Conservation (phyloP, 2,888 invertebrate genomes). For the Chrysolina haemoptera region DNA sequence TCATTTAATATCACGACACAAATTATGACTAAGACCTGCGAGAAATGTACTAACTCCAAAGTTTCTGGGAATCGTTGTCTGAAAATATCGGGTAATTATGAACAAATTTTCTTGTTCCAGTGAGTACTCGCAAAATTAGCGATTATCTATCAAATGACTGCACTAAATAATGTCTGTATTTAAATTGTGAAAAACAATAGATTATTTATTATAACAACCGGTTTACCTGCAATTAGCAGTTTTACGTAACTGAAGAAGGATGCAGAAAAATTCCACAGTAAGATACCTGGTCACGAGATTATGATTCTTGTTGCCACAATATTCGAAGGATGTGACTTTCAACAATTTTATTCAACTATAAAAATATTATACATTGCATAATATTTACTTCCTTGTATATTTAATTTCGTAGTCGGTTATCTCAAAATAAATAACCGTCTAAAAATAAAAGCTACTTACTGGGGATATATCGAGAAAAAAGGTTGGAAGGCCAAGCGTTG, state of each 20-base stretch:
- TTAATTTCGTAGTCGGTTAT: slow-evolving; percentile 37
- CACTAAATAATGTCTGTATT: slow-evolving; percentile 45
- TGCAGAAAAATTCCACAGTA: slow-evolving; percentile 43
- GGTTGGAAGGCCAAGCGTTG: neutral
- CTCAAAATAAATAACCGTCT: slow-evolving; percentile 42
- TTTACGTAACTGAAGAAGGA: slow-evolving; percentile 50
- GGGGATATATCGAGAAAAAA: slow-evolving; percentile 12
- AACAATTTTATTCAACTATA: slow-evolving; percentile 26
- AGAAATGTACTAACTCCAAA: too few relatives aligned
- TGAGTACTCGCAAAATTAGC: slow-evolving; percentile 14
- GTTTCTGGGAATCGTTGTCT: too few relatives aligned
- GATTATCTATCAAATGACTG: slow-evolving; percentile 24
- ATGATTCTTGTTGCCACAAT: slow-evolving; percentile 23
- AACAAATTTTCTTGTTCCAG: slow-evolving; percentile 7
- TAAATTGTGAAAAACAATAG: slow-evolving; percentile 44
- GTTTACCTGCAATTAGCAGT: slow-evolving; percentile 44
- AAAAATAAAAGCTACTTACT: slow-evolving; percentile 36
- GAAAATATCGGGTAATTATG: neutral
- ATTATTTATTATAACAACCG: slow-evolving; percentile 40
- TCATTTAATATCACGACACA: too few relatives aligned
- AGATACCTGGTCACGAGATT: slow-evolving; percentile 40
- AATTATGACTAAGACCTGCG: too few relatives aligned
- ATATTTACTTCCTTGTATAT: slow-evolving; percentile 45
- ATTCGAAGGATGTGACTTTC: slow-evolving; percentile 28
- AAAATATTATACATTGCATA: slow-evolving; percentile 37